Percentiles rank a stretch among this genome's conserved stretches.
Evolutionary conservation across 2,797 vertebrate species (phyloP).

Genomic region (Thunnus albacares): DNA sequence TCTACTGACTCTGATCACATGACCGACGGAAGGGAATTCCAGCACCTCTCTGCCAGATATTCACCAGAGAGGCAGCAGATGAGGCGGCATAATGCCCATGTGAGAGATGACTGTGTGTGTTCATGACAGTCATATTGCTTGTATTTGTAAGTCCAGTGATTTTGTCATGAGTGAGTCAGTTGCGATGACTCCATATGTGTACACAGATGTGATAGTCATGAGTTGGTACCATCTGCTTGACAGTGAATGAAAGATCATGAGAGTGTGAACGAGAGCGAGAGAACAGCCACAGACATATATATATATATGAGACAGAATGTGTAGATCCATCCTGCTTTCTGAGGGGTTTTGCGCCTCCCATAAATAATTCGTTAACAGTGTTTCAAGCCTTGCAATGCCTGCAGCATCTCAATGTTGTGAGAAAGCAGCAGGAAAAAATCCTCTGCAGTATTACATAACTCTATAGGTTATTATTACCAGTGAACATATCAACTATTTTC

Average conservation of each 20-base stretch:
- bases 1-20: conserved; percentile 76
- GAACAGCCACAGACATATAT: not conserved
- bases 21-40: conserved; percentile 82
- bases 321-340: conserved; percentile 26
- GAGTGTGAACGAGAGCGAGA: not conserved
- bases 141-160: not conserved
- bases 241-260: not conserved
- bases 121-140: conserved; percentile 26
- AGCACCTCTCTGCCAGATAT: conserved; percentile 49
- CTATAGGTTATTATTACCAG: conserved; percentile 71
- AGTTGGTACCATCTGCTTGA: not conserved
- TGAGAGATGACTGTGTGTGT: conserved; percentile 18
- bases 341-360: conserved; percentile 46
- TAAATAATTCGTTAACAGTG: conserved; percentile 72
- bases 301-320: not conserved
- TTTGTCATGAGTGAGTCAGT: not conserved
- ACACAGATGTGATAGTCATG: not conserved
- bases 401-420: conserved; percentile 71
- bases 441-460: conserved; percentile 88
- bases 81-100: conserved; percentile 39
- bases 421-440: conserved; percentile 63
- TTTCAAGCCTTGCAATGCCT: conserved; percentile 49
- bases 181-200: not conserved
- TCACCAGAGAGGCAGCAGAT: conserved; percentile 44
- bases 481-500: conserved; percentile 54